Conservation (phyloP, 2,113 vertebrate genomes). For the Siniperca chuatsi region DNA sequence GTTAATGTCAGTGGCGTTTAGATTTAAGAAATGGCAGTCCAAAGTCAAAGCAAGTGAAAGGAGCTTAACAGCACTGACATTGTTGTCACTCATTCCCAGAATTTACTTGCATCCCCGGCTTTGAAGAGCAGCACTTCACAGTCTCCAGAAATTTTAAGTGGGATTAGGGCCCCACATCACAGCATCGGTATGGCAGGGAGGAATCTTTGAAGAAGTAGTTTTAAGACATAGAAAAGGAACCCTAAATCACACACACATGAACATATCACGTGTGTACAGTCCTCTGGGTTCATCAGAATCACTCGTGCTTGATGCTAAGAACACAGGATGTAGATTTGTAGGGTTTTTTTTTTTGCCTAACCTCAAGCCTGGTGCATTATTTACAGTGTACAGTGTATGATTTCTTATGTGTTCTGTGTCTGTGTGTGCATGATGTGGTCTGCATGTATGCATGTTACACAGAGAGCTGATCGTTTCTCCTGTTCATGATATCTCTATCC, state of each 20-base stretch:
- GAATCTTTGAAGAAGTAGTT: conserved; percentile 56
- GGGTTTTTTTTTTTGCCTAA: no score
- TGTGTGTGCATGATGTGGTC: neutral
- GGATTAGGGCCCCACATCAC: conserved; percentile 66
- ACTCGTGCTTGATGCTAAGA: neutral
- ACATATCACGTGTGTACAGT: neutral
- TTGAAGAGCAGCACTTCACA: conserved; percentile 63
- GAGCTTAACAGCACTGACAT: conserved; percentile 60
- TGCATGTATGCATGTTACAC: neutral
- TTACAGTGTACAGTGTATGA: neutral
- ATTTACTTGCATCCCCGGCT: conserved; percentile 33
- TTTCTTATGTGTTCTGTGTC: neutral
- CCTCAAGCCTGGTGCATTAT: neutral
- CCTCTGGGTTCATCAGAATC: conserved; percentile 21
- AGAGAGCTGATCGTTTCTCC: conserved; percentile 54
- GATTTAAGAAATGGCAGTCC: conserved; percentile 41
- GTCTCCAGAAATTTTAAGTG: conserved; percentile 55
- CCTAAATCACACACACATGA: neutral
- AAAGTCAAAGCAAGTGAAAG: conserved; percentile 58
- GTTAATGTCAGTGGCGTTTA: conserved; percentile 37
- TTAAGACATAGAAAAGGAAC: conserved; percentile 40
- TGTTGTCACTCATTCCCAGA: conserved; percentile 59
- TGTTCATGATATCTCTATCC: conserved; percentile 62
- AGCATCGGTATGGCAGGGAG: conserved; percentile 41
- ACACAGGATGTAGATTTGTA: conserved; percentile 12